Conservation (phyloP, 2,888 invertebrate species). For the Xanthia togata region DNA sequence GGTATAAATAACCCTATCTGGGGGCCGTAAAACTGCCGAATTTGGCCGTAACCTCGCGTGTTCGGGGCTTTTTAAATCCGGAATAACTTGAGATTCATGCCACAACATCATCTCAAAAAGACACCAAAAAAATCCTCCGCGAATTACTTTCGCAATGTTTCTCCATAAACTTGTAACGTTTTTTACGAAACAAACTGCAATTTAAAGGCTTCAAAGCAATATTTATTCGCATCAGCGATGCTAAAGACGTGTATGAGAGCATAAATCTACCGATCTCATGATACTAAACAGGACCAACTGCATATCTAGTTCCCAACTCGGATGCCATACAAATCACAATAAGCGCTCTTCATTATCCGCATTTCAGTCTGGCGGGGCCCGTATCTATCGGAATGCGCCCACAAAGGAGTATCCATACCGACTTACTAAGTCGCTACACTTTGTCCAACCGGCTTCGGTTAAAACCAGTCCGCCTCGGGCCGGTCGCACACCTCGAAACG, state of each 20-base stretch:
- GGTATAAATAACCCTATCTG: slow-evolving; percentile 83
- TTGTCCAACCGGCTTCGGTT: slow-evolving; percentile 86
- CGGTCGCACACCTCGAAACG: slow-evolving; percentile 65
- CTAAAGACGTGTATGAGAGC: slow-evolving; percentile 70
- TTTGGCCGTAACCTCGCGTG: slow-evolving; percentile 75
- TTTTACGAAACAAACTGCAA: slow-evolving; percentile 42
- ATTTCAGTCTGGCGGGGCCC: slow-evolving; percentile 83
- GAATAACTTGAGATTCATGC: slow-evolving; percentile 68
- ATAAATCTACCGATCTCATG: slow-evolving; percentile 70
- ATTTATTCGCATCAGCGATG: slow-evolving; percentile 72
- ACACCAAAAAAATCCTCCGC: slow-evolving; percentile 57
- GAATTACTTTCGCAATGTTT: slow-evolving; percentile 48
- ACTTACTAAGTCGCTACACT: slow-evolving; percentile 86
- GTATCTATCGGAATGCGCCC: slow-evolving; percentile 89
- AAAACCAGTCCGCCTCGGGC: slow-evolving; percentile 80
- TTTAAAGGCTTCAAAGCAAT: slow-evolving; percentile 60
- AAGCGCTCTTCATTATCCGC: slow-evolving; percentile 88
- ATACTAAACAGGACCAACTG: slow-evolving; percentile 60
- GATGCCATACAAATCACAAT: slow-evolving; percentile 88
- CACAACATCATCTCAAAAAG: slow-evolving; percentile 62
- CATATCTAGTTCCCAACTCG: slow-evolving; percentile 78
- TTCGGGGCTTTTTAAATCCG: slow-evolving; percentile 68
- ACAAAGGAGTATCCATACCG: slow-evolving; percentile 86
- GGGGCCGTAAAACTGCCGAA: slow-evolving; percentile 82
- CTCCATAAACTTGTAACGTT: slow-evolving; percentile 29